phyloP scores from a whole-genome alignment of 2,888 invertebrate species.

The Epirrita christyi region DNA sequence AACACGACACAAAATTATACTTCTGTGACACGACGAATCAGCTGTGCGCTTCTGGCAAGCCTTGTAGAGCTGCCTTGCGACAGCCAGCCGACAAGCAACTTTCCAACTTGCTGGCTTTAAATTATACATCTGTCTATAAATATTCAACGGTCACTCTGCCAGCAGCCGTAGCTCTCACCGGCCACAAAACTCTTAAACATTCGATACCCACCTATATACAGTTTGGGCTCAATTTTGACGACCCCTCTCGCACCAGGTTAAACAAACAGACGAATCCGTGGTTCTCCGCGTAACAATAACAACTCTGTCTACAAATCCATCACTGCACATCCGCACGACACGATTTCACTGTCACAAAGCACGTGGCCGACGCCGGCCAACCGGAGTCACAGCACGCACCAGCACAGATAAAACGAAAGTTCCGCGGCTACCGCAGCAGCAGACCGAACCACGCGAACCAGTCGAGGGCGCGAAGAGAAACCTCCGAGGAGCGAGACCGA shows the following conservation, averaged over 20 bases:
- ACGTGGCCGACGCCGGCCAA: conserved; percentile 65
- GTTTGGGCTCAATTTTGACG: conserved; percentile 84
- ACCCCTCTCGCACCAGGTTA: conserved; percentile 70
- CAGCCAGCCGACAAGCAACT: conserved; percentile 59
- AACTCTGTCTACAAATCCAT: conserved; percentile 79
- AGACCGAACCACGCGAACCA: conserved; percentile 48
- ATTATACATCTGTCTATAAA: conserved; percentile 59
- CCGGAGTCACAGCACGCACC: conserved; percentile 71
- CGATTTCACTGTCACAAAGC: conserved; percentile 82
- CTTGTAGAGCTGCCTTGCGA: conserved; percentile 35
- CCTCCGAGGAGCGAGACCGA: conserved; percentile 62
- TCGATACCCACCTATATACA: conserved; percentile 80
- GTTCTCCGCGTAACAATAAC: conserved; percentile 62
- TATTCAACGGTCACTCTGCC: conserved; percentile 69
- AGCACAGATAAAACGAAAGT: conserved; percentile 57
- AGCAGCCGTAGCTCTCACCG: conserved; percentile 57
- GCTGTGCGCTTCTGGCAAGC: conserved; percentile 57
- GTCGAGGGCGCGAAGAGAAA: conserved; percentile 55
- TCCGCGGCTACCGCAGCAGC: conserved; percentile 63
- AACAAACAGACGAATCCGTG: conserved; percentile 63
- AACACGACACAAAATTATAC: conserved; percentile 43
- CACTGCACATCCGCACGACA: conserved; percentile 85
- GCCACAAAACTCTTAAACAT: conserved; percentile 31
- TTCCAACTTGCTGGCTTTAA: conserved; percentile 60
- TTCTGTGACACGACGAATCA: conserved; percentile 65